Evolutionary conservation across 1,140 invertebrate genomes (phyloP).

Genomic region (Bactericera cockerelli): DNA sequence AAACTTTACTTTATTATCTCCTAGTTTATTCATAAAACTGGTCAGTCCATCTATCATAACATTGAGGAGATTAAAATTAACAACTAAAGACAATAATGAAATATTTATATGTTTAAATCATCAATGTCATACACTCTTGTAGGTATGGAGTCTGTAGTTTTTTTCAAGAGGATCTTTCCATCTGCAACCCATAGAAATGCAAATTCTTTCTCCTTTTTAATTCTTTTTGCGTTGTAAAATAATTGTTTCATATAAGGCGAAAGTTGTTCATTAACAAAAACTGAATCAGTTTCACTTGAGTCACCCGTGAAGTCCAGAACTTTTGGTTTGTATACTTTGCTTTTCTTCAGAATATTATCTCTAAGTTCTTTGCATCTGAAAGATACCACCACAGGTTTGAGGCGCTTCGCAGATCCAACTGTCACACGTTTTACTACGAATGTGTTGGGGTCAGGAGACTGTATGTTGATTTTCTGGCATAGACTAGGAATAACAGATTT

Average conservation of each 20-base stretch:
- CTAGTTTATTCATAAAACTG: background rate
- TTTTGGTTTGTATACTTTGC: background rate
- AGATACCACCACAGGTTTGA: background rate
- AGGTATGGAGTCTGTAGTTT: too few species aligned
- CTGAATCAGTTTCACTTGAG: background rate
- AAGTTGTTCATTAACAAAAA: background rate
- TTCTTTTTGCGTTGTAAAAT: background rate
- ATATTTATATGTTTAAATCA: background rate
- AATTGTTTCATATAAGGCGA: background rate
- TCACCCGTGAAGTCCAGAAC: background rate
- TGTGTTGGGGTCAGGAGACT: background rate
- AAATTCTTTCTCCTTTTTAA: background rate
- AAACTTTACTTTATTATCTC: slow-evolving; percentile 8
- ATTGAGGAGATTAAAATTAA: background rate
- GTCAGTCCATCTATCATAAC: background rate
- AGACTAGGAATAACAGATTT: background rate
- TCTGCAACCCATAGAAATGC: background rate
- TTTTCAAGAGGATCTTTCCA: background rate
- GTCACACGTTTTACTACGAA: background rate
- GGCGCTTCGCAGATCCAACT: background rate
- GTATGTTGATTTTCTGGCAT: background rate
- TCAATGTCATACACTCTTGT: too few species aligned
- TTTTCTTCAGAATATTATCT: background rate
- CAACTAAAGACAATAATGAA: slow-evolving; percentile 9
- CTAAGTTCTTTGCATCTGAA: background rate